Evolutionary conservation across 2,113 vertebrate genomes (phyloP), one percentile per base, ranked within the genome.

Genomic region (Scatophagus argus): DNA sequence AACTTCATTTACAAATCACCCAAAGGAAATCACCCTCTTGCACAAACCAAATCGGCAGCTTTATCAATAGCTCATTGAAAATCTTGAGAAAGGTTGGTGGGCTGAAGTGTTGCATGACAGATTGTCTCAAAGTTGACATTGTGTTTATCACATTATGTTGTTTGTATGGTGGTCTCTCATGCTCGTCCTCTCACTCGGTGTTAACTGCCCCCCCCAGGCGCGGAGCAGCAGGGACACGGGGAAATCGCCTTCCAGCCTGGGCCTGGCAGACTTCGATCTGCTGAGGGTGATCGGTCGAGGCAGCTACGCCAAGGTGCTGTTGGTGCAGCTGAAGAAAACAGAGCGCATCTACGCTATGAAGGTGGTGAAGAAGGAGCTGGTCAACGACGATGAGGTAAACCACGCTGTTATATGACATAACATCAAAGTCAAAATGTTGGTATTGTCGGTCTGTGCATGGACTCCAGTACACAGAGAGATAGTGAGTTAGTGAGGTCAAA

Each of bases 271-370:
- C 93, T 99, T 99, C 34, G 98, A 99, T 86, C 92, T 99, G 83
- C 95, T 99, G 12, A 92, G 98, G 31, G 98, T 99, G 83, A 99
- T 99, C 80, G 98, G 98, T 55, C 94, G 98, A 88, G 98, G 98
- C 79, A 99, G 98, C 94, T 99, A 99, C 6, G 98, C 98, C 56
- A 99, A 99, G 93, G 98, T 99, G 56, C 93, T 99, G 61, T 87
- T 99, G 66, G 98, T 99, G 70, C 96, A 97, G 19, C 85, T 99
- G 81, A 99, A 99, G 93, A 99, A 98, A 91, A 99, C 97, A 0
- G 98, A 99, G 67, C 96, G 98, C 76, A 99, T 99, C 93, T 99
- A 99, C 29, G 98, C 98, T 61, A 99, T 99, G 98, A 99, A 99
- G 84, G 98, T 99, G 77, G 98, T 99, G 88, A 99, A 99, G 91